Conservation (phyloP, 2,113 vertebrate genomes). For the Otus sunia region DNA sequence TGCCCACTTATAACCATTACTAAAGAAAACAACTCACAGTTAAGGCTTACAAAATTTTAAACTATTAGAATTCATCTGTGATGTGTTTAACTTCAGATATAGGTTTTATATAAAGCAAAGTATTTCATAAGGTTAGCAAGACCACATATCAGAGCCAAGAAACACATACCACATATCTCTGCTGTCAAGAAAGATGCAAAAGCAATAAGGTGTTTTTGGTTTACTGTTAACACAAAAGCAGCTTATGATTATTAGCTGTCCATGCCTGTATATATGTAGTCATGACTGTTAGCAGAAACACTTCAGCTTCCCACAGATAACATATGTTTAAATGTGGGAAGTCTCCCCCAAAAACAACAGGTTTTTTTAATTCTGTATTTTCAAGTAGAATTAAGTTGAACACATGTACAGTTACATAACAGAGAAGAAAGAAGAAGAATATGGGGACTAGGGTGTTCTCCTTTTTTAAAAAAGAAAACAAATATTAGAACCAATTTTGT, state of each 20-base stretch:
- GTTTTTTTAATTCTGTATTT: not conserved
- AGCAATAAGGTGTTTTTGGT: not conserved
- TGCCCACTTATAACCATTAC: not conserved
- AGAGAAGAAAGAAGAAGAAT: not conserved
- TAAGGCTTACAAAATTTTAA: not conserved
- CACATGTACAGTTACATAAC: not conserved
- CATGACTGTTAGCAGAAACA: not conserved
- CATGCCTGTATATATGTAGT: not conserved
- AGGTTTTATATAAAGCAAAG: not conserved
- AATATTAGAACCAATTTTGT: not conserved
- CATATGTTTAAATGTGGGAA: not conserved
- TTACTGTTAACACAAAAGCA: not conserved
- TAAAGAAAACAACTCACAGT: not conserved
- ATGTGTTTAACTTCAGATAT: not conserved
- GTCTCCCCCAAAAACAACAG: no score
- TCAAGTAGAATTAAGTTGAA: not conserved
- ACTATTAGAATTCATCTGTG: not conserved
- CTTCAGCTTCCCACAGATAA: not conserved
- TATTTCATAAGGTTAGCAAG: not conserved
- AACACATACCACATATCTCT: not conserved
- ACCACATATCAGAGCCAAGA: not conserved
- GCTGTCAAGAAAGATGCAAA: not conserved
- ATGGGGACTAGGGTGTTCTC: rapidly evolving
- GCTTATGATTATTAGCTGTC: not conserved
- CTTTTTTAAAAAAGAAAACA: not conserved